Evolutionary conservation across 2,888 invertebrate genomes (phyloP), one percentile per base, ranked within the genome.

Genomic region (Eremobia ochroleuca): DNA sequence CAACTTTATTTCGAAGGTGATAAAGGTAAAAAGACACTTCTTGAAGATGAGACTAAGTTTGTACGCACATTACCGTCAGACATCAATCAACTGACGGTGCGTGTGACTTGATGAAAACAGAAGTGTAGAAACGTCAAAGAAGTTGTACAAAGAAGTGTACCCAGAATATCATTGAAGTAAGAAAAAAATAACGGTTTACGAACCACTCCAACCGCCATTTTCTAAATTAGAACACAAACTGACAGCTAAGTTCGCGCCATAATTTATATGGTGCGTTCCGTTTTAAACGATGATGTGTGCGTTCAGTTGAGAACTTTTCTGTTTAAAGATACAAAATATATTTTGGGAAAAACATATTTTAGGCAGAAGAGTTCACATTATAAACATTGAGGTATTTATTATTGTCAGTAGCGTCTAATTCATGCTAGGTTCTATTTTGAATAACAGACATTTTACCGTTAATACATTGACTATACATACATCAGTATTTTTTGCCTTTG

Each of bases 21-120:
- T 86, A 90, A 73, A 83, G 83, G 15, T 21, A n/a, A 74, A 43
- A 15, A 5, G 28, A 64, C 6, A 25, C 11, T 81, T 67, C 31
- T 8, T 28, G 66, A 70, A 70, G 59, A 66, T 71, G 34, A 31
- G 34, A 49, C 75, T 84, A 83, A 75, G 25, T 80, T 87, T 85
- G 87, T 79, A 85, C 77, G 76, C 86, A 85, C 83, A 85, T 87
- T 90, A 83, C 91, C 87, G 92, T 92, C 93, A 92, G 85, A 90
- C 92, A 93, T 94, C 95, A 93, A 94, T 95, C 94, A 94, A 87
- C 91, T 76, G 81, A 84, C 76, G 68, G 87, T 81, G 86, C 87
- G 87, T 81, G 86, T 87, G 87, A 87, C 86, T 89, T 87, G 88
- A 90, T 88, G 90, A 91, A 90, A 90, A 88, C 89, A 88, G 90